Base-by-base conservation (phyloP, 2,888 invertebrate genomes). In the Pyrrhosoma nymphula region DNA sequence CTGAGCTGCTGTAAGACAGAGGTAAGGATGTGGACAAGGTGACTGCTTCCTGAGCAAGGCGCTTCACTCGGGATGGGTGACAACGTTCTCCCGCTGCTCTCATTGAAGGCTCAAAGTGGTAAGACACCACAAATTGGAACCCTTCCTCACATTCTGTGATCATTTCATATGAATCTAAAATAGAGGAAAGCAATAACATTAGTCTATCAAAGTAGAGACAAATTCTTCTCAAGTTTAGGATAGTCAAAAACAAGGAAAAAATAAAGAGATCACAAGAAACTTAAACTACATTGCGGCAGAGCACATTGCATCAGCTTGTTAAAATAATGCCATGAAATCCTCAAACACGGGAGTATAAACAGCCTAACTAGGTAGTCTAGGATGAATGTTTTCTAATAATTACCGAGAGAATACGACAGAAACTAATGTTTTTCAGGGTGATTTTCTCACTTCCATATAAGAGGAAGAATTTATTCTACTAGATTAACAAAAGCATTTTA, bases 31-130 rank as follows among this genome's bases (percentile, higher is more conserved):
- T 99, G 96, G 99, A 99, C 95, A 99, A 97, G 60, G 99, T 99
- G 96, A 99, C 99, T 90, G 99, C 98, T 97, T 99, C 99, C 97
- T 99, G 99, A 95, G 99, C 99, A 95, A 99, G 97, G 39, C 99
- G 98, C 97, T 99, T 99, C 96, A 99, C 98, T 96, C 99, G 98
- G 75, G 98, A 98, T 1, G 99, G 98, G 97, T 99, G 98, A 95
- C 98, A 98, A 95, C 99, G 98, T 96, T 99, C 99, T 95, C 99
- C 99, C 0, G 99, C 98, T 95, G 98, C 98, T 96, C 99, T 98
- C 96, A 99, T 98, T 96, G 98, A 98, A 96, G 98, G 98, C 97
- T 99, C 99, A 97, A 99, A 99, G 97, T 99, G 99, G 97, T 99
- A 99, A 47, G 99, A 98, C 96, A 99, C 98, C 18, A 98, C 98